These are phyloP conservation scores for Pituophis catenifer DNA, from an alignment of 2,113 vertebrate species.

Conservation along the genomic window DNA sequence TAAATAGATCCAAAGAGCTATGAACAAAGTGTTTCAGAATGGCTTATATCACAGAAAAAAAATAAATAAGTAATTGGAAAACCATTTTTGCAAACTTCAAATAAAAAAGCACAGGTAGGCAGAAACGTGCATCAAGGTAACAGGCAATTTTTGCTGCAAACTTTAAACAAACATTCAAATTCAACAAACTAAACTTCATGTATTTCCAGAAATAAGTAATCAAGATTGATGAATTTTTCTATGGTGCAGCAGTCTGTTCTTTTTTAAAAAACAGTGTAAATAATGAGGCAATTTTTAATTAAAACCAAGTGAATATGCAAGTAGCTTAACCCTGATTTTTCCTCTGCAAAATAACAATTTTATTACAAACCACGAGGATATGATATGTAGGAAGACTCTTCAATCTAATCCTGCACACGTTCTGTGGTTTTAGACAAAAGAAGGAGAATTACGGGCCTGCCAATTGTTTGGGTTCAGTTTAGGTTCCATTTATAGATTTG, in stretches of 20 bases:
- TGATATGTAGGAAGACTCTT: neutral
- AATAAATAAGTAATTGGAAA: neutral
- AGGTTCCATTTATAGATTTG: neutral
- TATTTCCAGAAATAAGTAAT: neutral
- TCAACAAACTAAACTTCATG: neutral
- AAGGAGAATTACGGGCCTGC: neutral
- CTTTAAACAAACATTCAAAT: neutral
- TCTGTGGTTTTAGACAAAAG: neutral
- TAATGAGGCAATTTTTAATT: neutral
- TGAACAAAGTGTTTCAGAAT: neutral
- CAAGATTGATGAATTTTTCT: neutral
- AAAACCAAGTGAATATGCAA: neutral
- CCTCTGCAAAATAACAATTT: neutral
- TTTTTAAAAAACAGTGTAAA: neutral
- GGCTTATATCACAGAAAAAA: neutral
- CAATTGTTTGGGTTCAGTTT: neutral
- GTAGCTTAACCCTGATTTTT: neutral
- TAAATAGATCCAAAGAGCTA: neutral
- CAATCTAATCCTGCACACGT: neutral
- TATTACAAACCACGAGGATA: neutral
- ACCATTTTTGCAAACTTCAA: neutral
- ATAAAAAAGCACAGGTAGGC: neutral
- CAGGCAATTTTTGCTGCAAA: neutral
- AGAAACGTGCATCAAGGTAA: neutral
- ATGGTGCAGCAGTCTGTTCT: neutral